Evolutionary conservation across 1,140 invertebrate species (phyloP).

Genomic region (Drosophila kanapiae): DNA sequence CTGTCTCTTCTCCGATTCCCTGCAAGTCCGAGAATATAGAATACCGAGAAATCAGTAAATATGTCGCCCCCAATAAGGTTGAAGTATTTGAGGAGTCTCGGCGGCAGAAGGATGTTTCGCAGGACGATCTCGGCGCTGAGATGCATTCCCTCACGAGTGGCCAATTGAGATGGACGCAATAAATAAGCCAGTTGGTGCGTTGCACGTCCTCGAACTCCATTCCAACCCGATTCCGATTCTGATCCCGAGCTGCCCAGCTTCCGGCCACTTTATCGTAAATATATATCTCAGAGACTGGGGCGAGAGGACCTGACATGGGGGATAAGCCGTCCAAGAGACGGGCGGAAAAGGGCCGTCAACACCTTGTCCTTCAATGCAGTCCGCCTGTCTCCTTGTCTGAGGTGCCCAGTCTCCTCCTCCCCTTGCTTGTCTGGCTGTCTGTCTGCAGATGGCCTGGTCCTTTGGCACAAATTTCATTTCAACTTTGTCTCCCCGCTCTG

Average conservation of each 20-base stretch:
- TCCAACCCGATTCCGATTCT: conserved; percentile 7
- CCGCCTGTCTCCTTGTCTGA: neutral
- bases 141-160: conserved; percentile 41
- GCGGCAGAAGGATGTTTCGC: neutral
- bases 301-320: neutral
- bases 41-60: neutral
- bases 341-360: conserved; percentile 24
- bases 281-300: conserved; percentile 9
- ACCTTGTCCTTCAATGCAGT: conserved; percentile 38
- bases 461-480: conserved; percentile 62
- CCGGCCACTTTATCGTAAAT: conserved; percentile 39
- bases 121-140: neutral
- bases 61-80: neutral
- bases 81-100: neutral
- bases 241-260: conserved; percentile 15
- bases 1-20: no score
- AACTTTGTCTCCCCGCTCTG: conserved; percentile 40
- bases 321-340: conserved; percentile 10
- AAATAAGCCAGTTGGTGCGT: conserved; percentile 67
- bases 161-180: conserved; percentile 54
- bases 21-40: neutral
- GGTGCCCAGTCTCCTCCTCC: neutral
- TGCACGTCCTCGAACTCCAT: conserved; percentile 33
- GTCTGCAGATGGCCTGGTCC: conserved; percentile 5
- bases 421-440: neutral